phyloP scores from a whole-genome alignment of 2,113 vertebrate species.

The Strix aluco region DNA sequence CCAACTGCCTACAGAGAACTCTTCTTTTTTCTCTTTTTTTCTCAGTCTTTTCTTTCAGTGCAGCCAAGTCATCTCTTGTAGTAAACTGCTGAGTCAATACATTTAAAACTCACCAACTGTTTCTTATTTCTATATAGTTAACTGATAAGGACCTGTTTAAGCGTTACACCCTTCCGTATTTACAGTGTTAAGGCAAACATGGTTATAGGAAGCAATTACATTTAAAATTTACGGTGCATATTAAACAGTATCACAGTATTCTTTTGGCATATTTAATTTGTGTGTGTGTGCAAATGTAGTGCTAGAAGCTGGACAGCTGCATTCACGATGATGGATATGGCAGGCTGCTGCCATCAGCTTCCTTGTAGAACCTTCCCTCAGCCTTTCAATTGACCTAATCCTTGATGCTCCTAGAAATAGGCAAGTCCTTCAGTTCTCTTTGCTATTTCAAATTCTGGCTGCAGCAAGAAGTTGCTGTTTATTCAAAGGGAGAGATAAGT shows the following conservation, averaged over 20 bases:
- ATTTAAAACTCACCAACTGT: constrained; percentile 28
- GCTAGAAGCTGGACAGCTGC: background rate
- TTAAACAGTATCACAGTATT: background rate
- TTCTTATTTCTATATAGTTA: constrained; percentile 40
- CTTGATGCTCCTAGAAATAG: background rate
- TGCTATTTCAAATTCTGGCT: background rate
- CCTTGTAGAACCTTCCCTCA: background rate
- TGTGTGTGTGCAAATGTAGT: background rate
- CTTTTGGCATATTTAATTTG: background rate
- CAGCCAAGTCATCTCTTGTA: constrained; percentile 13
- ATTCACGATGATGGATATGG: rapidly evolving
- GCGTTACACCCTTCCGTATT: constrained; percentile 50
- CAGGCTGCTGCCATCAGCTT: background rate
- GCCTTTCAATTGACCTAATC: background rate
- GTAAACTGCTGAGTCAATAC: constrained; percentile 50
- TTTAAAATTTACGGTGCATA: background rate
- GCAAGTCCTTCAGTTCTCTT: background rate
- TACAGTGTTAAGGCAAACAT: constrained; percentile 40
- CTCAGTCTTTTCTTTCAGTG: background rate
- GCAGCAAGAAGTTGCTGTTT: background rate
- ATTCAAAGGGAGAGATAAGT: background rate
- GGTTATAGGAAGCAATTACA: constrained; percentile 6
- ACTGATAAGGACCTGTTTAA: constrained; percentile 50
- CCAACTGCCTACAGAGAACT: background rate
- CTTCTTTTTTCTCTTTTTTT: background rate